phyloP scores from a whole-genome alignment of 2,113 vertebrate genomes.

The Tragelaphus strepsiceros region DNA sequence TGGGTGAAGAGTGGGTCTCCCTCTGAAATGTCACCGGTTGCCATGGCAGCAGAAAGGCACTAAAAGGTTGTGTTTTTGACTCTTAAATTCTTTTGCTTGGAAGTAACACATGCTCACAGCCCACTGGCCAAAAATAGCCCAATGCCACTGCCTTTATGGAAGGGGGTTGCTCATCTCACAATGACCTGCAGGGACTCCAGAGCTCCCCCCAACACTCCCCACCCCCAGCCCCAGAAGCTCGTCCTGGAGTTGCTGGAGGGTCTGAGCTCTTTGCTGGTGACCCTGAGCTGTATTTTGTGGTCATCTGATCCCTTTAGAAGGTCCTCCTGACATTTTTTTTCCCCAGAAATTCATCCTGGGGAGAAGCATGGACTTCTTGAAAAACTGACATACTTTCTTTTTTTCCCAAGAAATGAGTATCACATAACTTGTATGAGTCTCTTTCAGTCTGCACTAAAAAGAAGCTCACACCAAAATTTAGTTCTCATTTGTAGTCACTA shows the following conservation, averaged over 20 bases:
- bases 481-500: neutral
- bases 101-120: neutral
- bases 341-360: neutral
- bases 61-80: neutral
- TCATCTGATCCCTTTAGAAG: neutral
- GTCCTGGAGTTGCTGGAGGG: neutral
- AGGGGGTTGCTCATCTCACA: neutral
- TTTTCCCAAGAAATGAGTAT: neutral
- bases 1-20: neutral
- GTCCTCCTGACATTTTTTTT: neutral
- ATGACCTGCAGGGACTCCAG: neutral
- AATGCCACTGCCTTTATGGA: neutral
- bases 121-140: neutral
- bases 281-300: neutral
- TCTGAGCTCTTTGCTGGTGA: neutral
- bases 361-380: neutral
- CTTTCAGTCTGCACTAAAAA: neutral
- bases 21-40: neutral
- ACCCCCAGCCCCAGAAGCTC: neutral
- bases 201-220: neutral
- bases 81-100: neutral
- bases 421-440: neutral
- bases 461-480: neutral
- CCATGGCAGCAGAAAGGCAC: neutral
- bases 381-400: neutral